A percentile compares a stretch with the other conserved stretches of the same genome.
Conservation (phyloP, 2,888 invertebrate genomes). For the Miltochrista miniata region DNA sequence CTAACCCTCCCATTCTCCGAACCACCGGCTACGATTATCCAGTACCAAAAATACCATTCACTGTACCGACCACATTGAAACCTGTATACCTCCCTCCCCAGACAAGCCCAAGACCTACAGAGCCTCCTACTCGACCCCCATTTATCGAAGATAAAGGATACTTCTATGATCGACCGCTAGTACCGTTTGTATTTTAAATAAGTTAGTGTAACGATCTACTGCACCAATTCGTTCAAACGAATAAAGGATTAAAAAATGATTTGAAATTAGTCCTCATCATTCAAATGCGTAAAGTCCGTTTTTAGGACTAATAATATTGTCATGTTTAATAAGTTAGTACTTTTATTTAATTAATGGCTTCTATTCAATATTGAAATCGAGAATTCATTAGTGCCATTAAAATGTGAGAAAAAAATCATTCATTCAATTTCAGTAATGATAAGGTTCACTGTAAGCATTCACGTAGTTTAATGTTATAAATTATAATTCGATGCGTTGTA, state of each 20-base stretch:
- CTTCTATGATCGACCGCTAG: slow-evolving; percentile 72
- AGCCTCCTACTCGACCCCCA: slow-evolving; percentile 55
- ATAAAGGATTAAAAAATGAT: not conserved
- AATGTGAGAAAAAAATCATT: not conserved
- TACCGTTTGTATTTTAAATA: slow-evolving; percentile 71
- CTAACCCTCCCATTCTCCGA: slow-evolving; percentile 37
- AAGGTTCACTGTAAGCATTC: not conserved
- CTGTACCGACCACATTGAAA: slow-evolving; percentile 42
- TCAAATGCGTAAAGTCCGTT: not conserved
- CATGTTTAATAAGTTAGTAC: not conserved
- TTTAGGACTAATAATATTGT: not conserved
- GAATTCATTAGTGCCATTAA: not conserved
- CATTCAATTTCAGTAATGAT: not conserved
- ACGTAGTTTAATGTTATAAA: not conserved
- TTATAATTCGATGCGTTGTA: not conserved
- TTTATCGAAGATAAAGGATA: slow-evolving; percentile 70
- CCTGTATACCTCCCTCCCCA: slow-evolving; percentile 37
- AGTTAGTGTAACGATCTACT: slow-evolving; percentile 39
- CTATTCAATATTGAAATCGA: not conserved
- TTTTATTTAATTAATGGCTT: not conserved
- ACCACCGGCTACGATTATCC: slow-evolving; percentile 62
- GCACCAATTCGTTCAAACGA: slow-evolving; percentile 21
- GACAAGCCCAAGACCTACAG: slow-evolving; percentile 29
- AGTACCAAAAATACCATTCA: slow-evolving; percentile 51
- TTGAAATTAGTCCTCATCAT: not conserved